Conservation (phyloP, 92 coral and sea anemone species). For the Diadumene lineata region DNA sequence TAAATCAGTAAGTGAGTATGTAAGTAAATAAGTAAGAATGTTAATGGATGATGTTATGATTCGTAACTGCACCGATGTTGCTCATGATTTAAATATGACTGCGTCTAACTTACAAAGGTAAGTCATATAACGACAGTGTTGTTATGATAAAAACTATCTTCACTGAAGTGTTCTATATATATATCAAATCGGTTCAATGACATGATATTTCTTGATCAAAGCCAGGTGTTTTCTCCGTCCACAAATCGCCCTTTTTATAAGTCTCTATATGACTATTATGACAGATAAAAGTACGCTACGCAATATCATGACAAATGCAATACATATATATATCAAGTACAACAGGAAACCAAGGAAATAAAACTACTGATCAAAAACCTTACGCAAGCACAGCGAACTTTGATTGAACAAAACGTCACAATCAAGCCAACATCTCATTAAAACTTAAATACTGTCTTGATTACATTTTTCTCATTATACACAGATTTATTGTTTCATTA, state of each 20-base stretch:
- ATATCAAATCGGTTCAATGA: neutral
- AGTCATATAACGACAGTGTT: too few relatives aligned
- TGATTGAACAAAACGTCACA: neutral
- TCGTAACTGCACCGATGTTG: too few relatives aligned
- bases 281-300: neutral
- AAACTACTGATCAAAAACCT: neutral
- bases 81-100: too few relatives aligned
- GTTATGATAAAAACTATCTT: too few relatives aligned
- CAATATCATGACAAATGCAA: neutral
- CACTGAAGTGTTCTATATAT: neutral
- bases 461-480: neutral
- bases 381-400: neutral
- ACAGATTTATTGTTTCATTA: too few relatives aligned
- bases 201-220: neutral
- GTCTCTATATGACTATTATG: neutral
- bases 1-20: too few relatives aligned
- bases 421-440: neutral
- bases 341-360: neutral
- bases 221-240: neutral
- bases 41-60: too few relatives aligned
- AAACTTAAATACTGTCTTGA: neutral
- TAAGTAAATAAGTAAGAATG: too few relatives aligned
- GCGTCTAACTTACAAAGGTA: too few relatives aligned
- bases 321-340: neutral
- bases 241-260: neutral